A percentile compares a stretch with the other conserved stretches of the same genome.
Conservation (phyloP, 2,113 vertebrate species). For the Sinocyclocheilus grahami region DNA sequence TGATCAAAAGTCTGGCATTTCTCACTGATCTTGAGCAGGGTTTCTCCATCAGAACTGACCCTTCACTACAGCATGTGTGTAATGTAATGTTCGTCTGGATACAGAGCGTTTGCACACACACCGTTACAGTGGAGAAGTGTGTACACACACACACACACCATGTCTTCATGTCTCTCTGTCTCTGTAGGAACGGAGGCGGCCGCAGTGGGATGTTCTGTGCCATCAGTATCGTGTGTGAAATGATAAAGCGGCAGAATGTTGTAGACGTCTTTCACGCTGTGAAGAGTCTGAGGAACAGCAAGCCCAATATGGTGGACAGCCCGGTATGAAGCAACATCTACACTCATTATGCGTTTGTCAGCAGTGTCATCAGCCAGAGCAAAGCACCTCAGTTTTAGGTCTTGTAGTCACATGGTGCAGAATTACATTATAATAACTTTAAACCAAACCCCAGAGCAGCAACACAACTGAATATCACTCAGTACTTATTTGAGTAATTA, state of each 20-base stretch:
- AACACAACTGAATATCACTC: no score
- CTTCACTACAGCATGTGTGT: not conserved
- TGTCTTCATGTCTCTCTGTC: not conserved
- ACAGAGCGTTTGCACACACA: not conserved
- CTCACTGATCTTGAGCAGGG: not conserved
- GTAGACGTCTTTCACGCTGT: constrained; percentile 97
- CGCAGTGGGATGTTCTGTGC: constrained; percentile 96
- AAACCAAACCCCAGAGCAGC: not conserved
- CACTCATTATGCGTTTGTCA: not conserved
- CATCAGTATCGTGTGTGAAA: constrained; percentile 96
- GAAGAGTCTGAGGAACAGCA: constrained; percentile 96
- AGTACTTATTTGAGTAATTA: not conserved
- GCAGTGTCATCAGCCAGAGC: not conserved
- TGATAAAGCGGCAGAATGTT: constrained; percentile 97
- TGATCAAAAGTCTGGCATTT: not conserved
- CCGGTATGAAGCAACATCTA: constrained; percentile 79
- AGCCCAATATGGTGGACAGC: constrained; percentile 98
- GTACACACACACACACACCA: no score
- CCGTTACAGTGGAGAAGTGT: not conserved
- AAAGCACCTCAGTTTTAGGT: not conserved
- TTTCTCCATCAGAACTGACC: not conserved
- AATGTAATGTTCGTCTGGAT: not conserved
- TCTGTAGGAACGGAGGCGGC: constrained; percentile 89
- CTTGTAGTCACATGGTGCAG: not conserved
- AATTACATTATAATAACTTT: not conserved